Conservation (phyloP, 1,140 invertebrate genomes). For the Mizuhopecten yessoensis region DNA sequence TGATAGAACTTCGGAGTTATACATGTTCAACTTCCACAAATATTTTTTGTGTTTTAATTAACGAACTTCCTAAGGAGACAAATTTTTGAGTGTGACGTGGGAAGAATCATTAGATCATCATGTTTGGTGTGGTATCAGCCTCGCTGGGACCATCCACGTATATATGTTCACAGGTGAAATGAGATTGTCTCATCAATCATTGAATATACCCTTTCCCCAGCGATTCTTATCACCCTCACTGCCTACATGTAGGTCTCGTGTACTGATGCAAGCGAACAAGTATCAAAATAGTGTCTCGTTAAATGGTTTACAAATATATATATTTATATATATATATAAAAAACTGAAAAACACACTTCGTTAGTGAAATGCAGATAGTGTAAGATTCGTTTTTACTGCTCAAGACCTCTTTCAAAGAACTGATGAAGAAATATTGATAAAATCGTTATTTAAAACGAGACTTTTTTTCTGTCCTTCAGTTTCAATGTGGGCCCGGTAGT, state of each 20-base stretch:
- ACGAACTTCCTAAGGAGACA: not conserved
- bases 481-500: not conserved
- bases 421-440: constrained; percentile 9
- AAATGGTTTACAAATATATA: too few relatives aligned
- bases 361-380: not conserved
- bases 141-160: not conserved
- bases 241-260: not conserved
- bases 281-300: not conserved
- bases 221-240: not conserved
- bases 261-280: not conserved
- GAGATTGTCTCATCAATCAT: not conserved
- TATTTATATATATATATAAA: too few relatives aligned
- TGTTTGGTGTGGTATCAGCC: not conserved
- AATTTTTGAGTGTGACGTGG: not conserved
- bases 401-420: not conserved
- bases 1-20: not conserved
- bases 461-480: not conserved
- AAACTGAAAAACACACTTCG: not conserved
- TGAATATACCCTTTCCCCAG: not conserved
- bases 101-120: not conserved
- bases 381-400: not conserved
- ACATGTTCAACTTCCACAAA: not conserved
- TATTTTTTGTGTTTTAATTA: not conserved
- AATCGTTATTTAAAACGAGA: not conserved
- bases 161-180: not conserved